phyloP scores from a whole-genome alignment of 2,797 vertebrate genomes.

The Phylloscopus collybita region DNA sequence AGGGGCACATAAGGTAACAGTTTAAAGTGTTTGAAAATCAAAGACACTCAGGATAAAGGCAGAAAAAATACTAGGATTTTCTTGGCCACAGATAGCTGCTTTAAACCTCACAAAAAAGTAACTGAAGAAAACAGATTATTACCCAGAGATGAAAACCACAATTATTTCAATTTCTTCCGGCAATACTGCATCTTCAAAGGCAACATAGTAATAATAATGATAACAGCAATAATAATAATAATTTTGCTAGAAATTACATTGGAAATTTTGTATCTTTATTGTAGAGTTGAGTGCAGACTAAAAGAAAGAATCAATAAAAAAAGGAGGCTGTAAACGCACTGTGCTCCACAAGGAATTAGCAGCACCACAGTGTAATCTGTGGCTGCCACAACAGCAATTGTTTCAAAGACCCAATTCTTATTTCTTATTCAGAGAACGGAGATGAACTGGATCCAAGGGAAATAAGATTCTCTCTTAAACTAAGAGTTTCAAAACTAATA shows the following conservation, averaged over 20 bases:
- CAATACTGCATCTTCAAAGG: not conserved
- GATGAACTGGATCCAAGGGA: conserved; percentile 21
- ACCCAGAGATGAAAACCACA: not conserved
- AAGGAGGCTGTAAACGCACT: not conserved
- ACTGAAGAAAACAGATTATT: not conserved
- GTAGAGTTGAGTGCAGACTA: not conserved
- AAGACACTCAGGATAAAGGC: not conserved
- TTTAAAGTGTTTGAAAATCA: not conserved
- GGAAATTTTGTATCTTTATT: not conserved
- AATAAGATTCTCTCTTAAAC: conserved; percentile 33
- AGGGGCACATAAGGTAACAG: not conserved
- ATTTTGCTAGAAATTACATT: not conserved
- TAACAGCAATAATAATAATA: not conserved
- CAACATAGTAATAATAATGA: not conserved
- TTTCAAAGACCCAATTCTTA: not conserved
- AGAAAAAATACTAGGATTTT: not conserved
- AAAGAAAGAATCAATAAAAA: conserved; percentile 23
- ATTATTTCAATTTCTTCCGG: not conserved
- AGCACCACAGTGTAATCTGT: not conserved
- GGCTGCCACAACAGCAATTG: not conserved
- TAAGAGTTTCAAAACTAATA: conserved; percentile 18
- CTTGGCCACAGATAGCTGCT: not conserved
- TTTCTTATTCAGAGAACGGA: conserved; percentile 10
- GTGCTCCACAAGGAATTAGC: conserved; percentile 5
- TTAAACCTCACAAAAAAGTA: not conserved